A percentile compares a stretch with the other conserved stretches of the same genome.
Conservation (phyloP, 2,888 invertebrate genomes). For the Nezara viridula region DNA sequence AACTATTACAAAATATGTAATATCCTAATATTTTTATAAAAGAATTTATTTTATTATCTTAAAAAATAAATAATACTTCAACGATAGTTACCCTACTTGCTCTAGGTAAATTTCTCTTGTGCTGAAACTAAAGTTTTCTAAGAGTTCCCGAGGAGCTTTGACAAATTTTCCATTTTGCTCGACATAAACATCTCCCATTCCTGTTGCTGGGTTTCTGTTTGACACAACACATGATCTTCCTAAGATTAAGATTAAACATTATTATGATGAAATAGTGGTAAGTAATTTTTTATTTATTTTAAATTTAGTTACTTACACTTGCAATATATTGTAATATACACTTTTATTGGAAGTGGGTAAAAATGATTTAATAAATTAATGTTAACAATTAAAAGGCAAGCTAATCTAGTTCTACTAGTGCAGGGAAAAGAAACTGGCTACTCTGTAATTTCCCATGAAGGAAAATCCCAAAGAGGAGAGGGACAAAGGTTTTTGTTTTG, state of each 20-base stretch:
- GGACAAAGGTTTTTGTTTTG: too few species aligned
- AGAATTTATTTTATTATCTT: not conserved
- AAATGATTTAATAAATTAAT: too few species aligned
- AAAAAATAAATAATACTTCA: not conserved
- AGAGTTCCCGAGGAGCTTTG: constrained; percentile 61
- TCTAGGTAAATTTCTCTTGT: constrained; percentile 52
- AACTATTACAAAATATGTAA: too few species aligned
- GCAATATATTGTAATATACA: too few species aligned
- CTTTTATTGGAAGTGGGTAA: too few species aligned
- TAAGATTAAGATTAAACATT: not conserved
- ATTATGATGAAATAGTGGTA: not conserved
- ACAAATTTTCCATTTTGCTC: constrained; percentile 63
- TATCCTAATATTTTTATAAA: too few species aligned
- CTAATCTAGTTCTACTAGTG: too few species aligned
- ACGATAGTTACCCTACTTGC: constrained; percentile 34
- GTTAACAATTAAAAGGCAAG: too few species aligned
- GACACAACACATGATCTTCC: constrained; percentile 4
- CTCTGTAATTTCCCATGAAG: too few species aligned
- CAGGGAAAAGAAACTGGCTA: too few species aligned
- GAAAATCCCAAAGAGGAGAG: too few species aligned
- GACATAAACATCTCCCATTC: constrained; percentile 61
- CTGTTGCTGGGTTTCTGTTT: constrained; percentile 29
- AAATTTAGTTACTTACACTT: not conserved
- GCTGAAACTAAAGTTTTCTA: constrained; percentile 35
- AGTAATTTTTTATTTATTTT: not conserved